Evolutionary conservation across 2,113 vertebrate species (phyloP), one percentile per base, ranked within the genome.

Genomic region (Pteronura brasiliensis): DNA sequence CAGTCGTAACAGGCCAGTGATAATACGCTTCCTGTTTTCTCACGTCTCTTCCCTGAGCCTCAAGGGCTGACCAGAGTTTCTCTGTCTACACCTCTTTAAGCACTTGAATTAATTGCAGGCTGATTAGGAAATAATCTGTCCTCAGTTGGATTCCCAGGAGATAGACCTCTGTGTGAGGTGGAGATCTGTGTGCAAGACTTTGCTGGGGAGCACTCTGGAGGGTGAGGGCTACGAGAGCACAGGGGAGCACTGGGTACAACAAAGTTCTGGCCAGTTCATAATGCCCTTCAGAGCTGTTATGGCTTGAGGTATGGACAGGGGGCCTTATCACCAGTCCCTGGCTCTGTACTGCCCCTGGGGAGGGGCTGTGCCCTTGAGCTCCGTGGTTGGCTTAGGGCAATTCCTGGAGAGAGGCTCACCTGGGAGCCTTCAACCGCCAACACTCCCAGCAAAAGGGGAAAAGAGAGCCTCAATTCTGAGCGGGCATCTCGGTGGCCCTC

Each of bases 201-300:
- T 44, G 20, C 36, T 21, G 29, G 36, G 34, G 10, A 23, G 3
- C 4, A 2, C 6, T 52, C 44, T 1, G 3, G 10, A 13, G 3
- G 5, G 7, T 4, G 27, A 74, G 21, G 47, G 6, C 67, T n/a
- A 42, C 5, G 3, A 61, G 52, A 47, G 7, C 13, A 29, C 20
- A 27, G 63, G 59, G 67, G 15, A 55, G 65, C 59, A 4, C 12
- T 39, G 57, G 23, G 23, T 1, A 5, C 18, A 17, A 18, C n/a
- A 21, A 4, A 74, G 57, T 11, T n/a, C 71, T 61, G 1, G 3
- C 3, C 7, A 17, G 27, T 39, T 47, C 15, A 25, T 17, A 5
- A 15, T 14, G 42, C 36, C 49, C 80, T 90, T 67, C n/a, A 80
- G n/a, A 90, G 44, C 21, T 1, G 8, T 59, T 34, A 52, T 15